Conservation (phyloP, 2,888 invertebrate genomes). For the Caenorhabditis auriculariae region DNA sequence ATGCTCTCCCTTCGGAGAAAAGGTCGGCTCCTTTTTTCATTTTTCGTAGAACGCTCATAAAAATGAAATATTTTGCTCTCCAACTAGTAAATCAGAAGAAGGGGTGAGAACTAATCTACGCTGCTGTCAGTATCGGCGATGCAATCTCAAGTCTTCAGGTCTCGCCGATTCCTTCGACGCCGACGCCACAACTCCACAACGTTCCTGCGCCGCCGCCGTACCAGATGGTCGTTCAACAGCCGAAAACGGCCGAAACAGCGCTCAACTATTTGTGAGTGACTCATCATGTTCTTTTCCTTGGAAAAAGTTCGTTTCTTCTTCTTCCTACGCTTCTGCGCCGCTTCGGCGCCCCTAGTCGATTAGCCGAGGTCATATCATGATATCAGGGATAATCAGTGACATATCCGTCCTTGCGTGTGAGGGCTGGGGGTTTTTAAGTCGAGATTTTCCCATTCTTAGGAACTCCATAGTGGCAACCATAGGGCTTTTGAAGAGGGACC, state of each 20-base stretch:
- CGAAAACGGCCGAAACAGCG: constrained; percentile 5
- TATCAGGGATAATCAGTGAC: neutral
- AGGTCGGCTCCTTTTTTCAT: constrained; percentile 6
- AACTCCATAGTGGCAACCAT: too few species aligned
- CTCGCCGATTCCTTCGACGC: constrained; percentile 9
- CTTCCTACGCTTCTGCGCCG: neutral
- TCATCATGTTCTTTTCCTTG: neutral
- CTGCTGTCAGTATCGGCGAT: too few species aligned
- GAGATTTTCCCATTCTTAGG: too few species aligned
- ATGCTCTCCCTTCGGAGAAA: constrained; percentile 17
- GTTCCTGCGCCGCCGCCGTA: constrained; percentile 25
- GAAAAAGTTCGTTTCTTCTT: neutral
- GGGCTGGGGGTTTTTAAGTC: too few species aligned
- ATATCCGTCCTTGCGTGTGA: too few species aligned
- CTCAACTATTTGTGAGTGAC: constrained; percentile 15
- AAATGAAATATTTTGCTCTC: too few species aligned
- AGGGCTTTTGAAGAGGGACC: too few species aligned
- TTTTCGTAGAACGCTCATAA: too few species aligned
- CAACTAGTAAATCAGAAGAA: too few species aligned
- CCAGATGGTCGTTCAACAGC: constrained; percentile 21
- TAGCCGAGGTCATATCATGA: neutral
- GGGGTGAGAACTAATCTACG: too few species aligned
- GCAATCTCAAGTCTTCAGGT: too few species aligned
- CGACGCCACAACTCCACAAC: neutral
- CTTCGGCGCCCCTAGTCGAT: neutral